Evolutionary conservation across 2,113 vertebrate species (phyloP).

Genomic region (Sclerurus mexicanus): DNA sequence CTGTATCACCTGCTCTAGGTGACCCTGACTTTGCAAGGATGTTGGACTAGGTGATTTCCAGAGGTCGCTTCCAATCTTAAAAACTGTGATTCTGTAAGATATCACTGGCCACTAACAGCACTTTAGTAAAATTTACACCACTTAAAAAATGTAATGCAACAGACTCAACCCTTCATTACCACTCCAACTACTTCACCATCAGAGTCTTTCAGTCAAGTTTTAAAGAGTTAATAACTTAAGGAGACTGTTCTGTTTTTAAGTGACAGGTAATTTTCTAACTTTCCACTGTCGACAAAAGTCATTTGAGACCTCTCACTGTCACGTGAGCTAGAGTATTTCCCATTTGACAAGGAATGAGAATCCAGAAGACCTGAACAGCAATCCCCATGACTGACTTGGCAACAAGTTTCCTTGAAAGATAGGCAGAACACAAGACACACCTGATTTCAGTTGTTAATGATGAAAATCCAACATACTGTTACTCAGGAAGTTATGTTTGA

Average conservation of each 20-base stretch:
- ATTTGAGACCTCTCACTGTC: background rate
- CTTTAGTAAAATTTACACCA: background rate
- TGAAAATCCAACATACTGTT: background rate
- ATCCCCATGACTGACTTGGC: background rate
- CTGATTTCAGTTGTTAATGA: background rate
- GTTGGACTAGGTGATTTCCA: background rate
- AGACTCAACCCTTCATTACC: background rate
- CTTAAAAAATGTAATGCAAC: background rate
- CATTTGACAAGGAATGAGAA: background rate
- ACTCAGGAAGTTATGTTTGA: fast-evolving
- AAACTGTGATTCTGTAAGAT: background rate
- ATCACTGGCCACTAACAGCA: background rate
- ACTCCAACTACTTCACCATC: background rate
- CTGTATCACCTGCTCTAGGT: background rate
- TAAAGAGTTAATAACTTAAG: background rate
- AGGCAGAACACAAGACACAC: background rate
- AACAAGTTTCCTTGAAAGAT: background rate
- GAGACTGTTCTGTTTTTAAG: background rate
- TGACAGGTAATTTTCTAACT: background rate
- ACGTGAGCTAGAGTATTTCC: background rate
- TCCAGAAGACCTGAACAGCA: background rate
- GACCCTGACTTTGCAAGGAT: background rate
- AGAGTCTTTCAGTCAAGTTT: background rate
- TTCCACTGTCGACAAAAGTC: background rate
- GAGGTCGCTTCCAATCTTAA: background rate